phyloP scores from a whole-genome alignment of 2,888 invertebrate genomes.

The Melolontha melolontha region DNA sequence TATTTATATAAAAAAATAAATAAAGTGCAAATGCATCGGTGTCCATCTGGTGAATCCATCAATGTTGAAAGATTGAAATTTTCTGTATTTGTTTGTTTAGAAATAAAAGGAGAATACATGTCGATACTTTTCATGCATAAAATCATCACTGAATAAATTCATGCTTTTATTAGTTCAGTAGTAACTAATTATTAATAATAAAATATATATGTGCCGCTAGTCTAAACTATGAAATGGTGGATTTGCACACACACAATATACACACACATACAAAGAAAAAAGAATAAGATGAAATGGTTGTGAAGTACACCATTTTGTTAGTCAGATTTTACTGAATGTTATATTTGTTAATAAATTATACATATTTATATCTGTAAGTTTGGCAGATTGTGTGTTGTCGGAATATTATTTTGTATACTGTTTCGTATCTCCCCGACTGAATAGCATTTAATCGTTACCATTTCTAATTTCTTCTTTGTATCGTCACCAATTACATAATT shows the following conservation, averaged over 20 bases:
- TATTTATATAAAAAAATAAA: no score
- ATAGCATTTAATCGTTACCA: constrained; percentile 32
- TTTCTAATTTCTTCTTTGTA: constrained; percentile 17
- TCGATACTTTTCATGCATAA: constrained; percentile 19
- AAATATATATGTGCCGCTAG: constrained; percentile 61
- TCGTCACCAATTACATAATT: constrained; percentile 1
- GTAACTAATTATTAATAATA: constrained; percentile 60
- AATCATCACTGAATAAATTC: constrained; percentile 55
- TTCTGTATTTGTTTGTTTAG: no score
- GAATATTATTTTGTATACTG: constrained; percentile 52
- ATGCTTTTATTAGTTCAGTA: constrained; percentile 62
- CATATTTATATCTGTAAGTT: constrained; percentile 62
- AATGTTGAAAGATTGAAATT: no score
- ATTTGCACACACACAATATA: constrained; percentile 40
- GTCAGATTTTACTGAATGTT: constrained; percentile 63
- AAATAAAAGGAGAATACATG: no score
- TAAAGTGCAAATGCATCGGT: no score
- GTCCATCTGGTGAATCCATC: no score
- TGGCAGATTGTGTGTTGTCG: constrained; percentile 57
- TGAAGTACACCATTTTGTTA: constrained; percentile 53
- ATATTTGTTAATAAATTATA: constrained; percentile 65
- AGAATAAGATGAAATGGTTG: constrained; percentile 37
- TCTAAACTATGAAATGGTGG: constrained; percentile 52
- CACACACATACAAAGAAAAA: background rate
- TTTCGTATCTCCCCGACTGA: constrained; percentile 34